phyloP scores from a whole-genome alignment of 2,113 vertebrate species.

The Anseranas semipalmata region DNA sequence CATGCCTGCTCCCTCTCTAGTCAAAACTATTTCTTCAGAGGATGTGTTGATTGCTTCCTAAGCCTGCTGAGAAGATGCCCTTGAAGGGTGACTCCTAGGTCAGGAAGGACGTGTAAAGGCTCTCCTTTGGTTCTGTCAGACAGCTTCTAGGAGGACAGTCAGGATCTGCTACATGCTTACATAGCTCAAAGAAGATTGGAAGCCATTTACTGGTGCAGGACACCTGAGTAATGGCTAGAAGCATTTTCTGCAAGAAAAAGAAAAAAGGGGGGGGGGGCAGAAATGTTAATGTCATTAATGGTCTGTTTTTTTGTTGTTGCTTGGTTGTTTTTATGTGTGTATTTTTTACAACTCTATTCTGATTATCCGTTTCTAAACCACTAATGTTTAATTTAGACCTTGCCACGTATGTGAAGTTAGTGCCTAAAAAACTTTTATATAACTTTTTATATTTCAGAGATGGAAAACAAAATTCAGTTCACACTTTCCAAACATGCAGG shows the following conservation, averaged over 20 bases:
- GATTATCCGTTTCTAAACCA: background rate
- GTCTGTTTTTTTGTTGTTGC: background rate
- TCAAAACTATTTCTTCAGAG: background rate
- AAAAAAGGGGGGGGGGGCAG: background rate
- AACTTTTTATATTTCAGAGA: background rate
- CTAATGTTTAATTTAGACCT: background rate
- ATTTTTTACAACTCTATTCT: background rate
- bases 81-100: background rate
- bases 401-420: background rate
- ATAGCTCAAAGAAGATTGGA: background rate
- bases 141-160: background rate
- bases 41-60: accelerated
- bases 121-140: background rate
- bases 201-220: background rate
- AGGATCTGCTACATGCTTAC: background rate
- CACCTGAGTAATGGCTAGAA: background rate
- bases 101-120: background rate
- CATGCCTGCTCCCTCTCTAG: background rate
- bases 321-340: background rate
- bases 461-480: background rate
- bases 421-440: background rate
- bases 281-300: background rate
- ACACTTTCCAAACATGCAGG: background rate
- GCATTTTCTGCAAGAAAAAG: background rate
- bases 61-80: background rate